Base-by-base conservation (phyloP, 2,797 vertebrate genomes). In the Leuciscus waleckii region DNA sequence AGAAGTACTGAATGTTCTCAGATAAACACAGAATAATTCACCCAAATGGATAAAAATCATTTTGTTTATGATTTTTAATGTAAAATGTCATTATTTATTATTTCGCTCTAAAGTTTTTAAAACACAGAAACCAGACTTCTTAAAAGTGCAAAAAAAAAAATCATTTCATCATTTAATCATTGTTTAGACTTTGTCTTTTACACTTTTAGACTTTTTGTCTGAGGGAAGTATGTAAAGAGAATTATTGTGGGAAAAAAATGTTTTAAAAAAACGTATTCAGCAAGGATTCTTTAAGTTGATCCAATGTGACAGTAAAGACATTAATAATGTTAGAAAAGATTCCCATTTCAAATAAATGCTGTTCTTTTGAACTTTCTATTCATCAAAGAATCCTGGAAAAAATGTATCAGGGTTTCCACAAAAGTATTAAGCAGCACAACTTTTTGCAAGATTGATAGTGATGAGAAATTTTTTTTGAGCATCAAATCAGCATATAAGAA, bases 1-100 rank as follows among this genome's bases (percentile, higher is more conserved):
- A 99, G 95, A 98, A 98, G 96, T 97, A 92, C 46, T 56, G 7
- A 56, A 80, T n/a, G 5, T 67, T 35, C 29, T 43, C 4, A 37
- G 35, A 67, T 58, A 77, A 26, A 23, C 43, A 4, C 23, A 69
- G 39, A 41, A n/a, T 23, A 7, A n/a, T 43, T 73, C 2, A 49
- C 2, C 8, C 19, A 23, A 73, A 46, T 49, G 7, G 16, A 29
- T 75, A 19, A 23, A 54, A 54, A 32, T 39, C 7, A 39, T 39
- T 39, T 8, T 39, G 7, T 39, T 39, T 39, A 39, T 39, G 1
- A 39, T 39, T 39, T 39, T 39, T 8, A 8, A 39, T 39, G 39
- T 39, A 7, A 46, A 4, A 51, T 7, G 5, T 23, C 5, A 35
- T 75, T 29, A 29, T 29, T 46, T 49, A 29, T 73, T 19, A 29